Conservation (phyloP, 1,140 invertebrate species). For the Saccostrea echinata region DNA sequence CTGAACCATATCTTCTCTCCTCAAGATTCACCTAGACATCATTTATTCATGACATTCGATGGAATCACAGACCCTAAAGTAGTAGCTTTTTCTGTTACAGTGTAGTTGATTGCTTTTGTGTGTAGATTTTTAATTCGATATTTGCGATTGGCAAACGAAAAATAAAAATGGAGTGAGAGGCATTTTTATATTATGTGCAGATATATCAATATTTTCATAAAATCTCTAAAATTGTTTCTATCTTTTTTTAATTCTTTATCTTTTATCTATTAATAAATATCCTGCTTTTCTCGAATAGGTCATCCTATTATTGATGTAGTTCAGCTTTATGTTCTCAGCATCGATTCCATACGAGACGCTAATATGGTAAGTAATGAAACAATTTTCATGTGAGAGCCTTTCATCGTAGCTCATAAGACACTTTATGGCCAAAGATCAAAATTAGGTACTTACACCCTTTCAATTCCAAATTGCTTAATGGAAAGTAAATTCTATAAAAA, state of each 20-base stretch:
- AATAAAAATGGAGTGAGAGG: no score
- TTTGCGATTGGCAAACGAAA: no score
- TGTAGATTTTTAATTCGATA: not conserved
- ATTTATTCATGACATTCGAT: not conserved
- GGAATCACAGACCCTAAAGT: no score
- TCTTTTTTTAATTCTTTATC: not conserved
- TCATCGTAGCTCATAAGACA: no score
- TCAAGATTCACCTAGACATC: not conserved
- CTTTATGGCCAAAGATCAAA: no score
- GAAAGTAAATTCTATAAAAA: no score
- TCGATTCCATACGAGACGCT: slow-evolving; percentile 73
- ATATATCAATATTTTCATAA: not conserved
- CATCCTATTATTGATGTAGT: slow-evolving; percentile 62
- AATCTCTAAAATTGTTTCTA: not conserved
- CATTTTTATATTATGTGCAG: no score
- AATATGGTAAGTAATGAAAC: slow-evolving; percentile 65
- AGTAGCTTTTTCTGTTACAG: not conserved
- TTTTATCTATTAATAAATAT: not conserved
- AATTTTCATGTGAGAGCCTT: no score
- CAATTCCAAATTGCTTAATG: no score
- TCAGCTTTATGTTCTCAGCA: slow-evolving; percentile 70
- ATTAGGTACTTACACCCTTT: no score
- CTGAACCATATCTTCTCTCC: no score
- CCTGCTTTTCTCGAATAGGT: slow-evolving; percentile 56
- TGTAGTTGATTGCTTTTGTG: not conserved